phyloP scores from a whole-genome alignment of 2,113 vertebrate species.

The Tetraodon nigroviridis region DNA sequence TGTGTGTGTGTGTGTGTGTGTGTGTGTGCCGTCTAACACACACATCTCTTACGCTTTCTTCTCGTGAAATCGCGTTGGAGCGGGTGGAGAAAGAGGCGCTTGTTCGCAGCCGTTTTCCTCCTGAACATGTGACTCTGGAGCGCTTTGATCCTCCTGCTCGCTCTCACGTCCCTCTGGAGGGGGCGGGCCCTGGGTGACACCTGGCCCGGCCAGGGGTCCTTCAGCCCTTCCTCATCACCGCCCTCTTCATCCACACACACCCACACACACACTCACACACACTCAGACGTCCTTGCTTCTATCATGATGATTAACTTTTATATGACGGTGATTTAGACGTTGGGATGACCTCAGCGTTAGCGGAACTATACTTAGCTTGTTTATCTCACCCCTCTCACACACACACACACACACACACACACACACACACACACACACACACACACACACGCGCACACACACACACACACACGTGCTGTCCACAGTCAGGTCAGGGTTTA shows the following conservation, averaged over 20 bases:
- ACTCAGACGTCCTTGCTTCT: background rate
- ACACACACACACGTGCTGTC: background rate
- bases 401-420: background rate
- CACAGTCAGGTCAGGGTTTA: constrained; percentile 53
- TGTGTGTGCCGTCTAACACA: too few relatives aligned
- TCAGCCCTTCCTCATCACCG: too few relatives aligned
- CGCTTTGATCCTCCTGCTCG: background rate
- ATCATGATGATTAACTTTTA: background rate
- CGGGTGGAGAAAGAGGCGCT: constrained; percentile 40
- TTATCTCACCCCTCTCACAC: background rate
- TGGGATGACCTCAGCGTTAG: background rate
- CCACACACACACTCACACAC: background rate
- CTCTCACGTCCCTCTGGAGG: too few relatives aligned
- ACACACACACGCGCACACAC: background rate
- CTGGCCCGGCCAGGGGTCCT: too few relatives aligned
- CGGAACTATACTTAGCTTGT: background rate
- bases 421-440: constrained; percentile 5
- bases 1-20: too few relatives aligned
- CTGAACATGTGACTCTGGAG: constrained; percentile 40
- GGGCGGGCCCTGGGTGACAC: too few relatives aligned
- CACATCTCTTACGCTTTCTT: constrained; percentile 14
- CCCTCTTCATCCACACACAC: too few relatives aligned
- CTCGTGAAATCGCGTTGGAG: constrained; percentile 32
- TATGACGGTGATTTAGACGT: background rate
- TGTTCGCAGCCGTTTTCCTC: constrained; percentile 30